phyloP scores from a whole-genome alignment of 2,113 vertebrate species.

The Shinisaurus crocodilurus region DNA sequence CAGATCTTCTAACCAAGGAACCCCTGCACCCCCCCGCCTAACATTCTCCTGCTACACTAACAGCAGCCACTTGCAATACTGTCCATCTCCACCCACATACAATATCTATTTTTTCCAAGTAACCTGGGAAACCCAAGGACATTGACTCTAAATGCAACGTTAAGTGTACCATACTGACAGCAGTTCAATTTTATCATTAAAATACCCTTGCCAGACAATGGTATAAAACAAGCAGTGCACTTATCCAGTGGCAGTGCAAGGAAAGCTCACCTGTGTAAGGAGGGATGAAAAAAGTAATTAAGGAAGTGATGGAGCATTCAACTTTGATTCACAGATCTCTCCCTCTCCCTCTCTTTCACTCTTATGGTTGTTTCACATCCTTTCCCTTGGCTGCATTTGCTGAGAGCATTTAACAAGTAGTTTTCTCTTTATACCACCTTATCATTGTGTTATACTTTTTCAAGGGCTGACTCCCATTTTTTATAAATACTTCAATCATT shows the following conservation, averaged over 20 bases:
- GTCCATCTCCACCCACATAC: not conserved
- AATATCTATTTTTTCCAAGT: conserved; percentile 27
- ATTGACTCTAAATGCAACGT: not conserved
- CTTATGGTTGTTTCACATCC: not conserved
- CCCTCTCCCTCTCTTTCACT: not conserved
- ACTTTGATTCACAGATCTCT: not conserved
- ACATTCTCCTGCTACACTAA: not conserved
- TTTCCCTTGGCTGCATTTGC: not conserved
- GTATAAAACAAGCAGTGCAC: not conserved
- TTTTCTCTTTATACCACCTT: conserved; percentile 11
- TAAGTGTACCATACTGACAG: not conserved
- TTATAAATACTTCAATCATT: conserved; percentile 1
- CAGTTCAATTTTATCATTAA: conserved; percentile 11
- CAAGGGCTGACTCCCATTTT: conserved; percentile 1
- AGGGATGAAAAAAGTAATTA: not conserved
- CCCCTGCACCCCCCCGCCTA: not conserved
- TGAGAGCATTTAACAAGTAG: conserved; percentile 17
- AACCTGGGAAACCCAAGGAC: not conserved
- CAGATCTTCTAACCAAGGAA: not conserved
- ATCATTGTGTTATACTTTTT: not conserved
- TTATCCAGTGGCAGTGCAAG: not conserved
- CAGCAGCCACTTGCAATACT: not conserved
- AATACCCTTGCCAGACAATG: not conserved
- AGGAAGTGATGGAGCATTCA: conserved; percentile 15
- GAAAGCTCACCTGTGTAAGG: not conserved